Evolutionary conservation across 2,113 vertebrate species (phyloP).

Genomic region (Silurus meridionalis): DNA sequence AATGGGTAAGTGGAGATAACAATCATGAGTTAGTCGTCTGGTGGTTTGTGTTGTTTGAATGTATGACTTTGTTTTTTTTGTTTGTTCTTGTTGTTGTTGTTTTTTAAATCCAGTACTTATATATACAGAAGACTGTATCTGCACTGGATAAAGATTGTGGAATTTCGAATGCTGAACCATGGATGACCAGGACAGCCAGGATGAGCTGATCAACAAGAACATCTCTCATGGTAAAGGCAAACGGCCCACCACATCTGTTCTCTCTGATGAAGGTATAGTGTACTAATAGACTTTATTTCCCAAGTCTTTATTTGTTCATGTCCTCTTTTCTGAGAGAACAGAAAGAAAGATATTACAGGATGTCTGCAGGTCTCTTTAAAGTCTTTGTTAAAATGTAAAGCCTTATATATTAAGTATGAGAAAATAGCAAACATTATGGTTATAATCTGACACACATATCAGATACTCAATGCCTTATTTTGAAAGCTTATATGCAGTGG

Average conservation of each 20-base stretch:
- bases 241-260: slow-evolving; percentile 57
- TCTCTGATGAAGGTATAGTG: slow-evolving; percentile 75
- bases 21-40: background rate
- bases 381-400: background rate
- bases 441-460: background rate
- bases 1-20: background rate
- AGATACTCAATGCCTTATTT: background rate
- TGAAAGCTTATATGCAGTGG: background rate
- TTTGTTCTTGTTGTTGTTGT: slow-evolving; percentile 34
- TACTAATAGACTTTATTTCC: background rate
- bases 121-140: background rate
- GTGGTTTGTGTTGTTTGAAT: background rate
- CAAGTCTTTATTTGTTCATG: no score
- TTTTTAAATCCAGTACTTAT: background rate
- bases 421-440: background rate
- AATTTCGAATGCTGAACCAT: slow-evolving; percentile 80
- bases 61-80: background rate
- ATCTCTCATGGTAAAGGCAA: slow-evolving; percentile 71
- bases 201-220: slow-evolving; percentile 81
- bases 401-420: background rate
- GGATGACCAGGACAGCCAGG: slow-evolving; percentile 90
- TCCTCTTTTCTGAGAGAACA: background rate
- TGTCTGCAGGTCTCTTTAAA: background rate
- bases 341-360: background rate
- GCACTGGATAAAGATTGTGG: background rate